These are phyloP conservation scores for Chelmon rostratus DNA, from an alignment of 2,797 vertebrate genomes.

Conservation along the genomic window DNA sequence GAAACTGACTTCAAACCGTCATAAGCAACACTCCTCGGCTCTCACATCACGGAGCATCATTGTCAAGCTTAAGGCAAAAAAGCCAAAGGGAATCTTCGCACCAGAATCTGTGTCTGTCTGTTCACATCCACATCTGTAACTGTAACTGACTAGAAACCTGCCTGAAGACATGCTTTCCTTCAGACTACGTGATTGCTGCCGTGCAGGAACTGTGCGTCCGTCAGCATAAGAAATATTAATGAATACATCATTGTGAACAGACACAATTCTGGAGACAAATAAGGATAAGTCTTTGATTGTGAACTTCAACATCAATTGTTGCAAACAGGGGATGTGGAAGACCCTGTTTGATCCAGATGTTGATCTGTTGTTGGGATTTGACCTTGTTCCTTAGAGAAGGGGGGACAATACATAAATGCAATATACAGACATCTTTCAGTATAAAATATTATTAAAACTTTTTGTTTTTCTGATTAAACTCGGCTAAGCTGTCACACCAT, in stretches of 20 bases:
- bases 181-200: slow-evolving; percentile 61
- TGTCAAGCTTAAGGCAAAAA: slow-evolving; percentile 79
- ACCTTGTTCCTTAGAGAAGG: slow-evolving; percentile 38
- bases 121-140: slow-evolving; percentile 5
- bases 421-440: slow-evolving; percentile 45
- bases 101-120: slow-evolving; percentile 39
- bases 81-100: slow-evolving; percentile 74
- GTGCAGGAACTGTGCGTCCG: slow-evolving; percentile 46
- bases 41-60: slow-evolving; percentile 66
- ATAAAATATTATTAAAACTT: slow-evolving; percentile 57
- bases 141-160: neutral
- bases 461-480: slow-evolving; percentile 44
- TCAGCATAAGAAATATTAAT: slow-evolving; percentile 6
- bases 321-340: slow-evolving; percentile 31
- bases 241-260: neutral
- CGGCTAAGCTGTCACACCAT: slow-evolving; percentile 10
- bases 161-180: slow-evolving; percentile 22
- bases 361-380: slow-evolving; percentile 40
- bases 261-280: slow-evolving; percentile 24
- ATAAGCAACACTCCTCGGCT: slow-evolving; percentile 74
- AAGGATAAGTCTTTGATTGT: slow-evolving; percentile 35
- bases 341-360: slow-evolving; percentile 38
- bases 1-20: slow-evolving; percentile 84
- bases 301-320: slow-evolving; percentile 52
- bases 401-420: slow-evolving; percentile 31